These are phyloP conservation scores for Stegastes partitus DNA, from an alignment of 2,113 vertebrate species.

Conservation along the genomic window DNA sequence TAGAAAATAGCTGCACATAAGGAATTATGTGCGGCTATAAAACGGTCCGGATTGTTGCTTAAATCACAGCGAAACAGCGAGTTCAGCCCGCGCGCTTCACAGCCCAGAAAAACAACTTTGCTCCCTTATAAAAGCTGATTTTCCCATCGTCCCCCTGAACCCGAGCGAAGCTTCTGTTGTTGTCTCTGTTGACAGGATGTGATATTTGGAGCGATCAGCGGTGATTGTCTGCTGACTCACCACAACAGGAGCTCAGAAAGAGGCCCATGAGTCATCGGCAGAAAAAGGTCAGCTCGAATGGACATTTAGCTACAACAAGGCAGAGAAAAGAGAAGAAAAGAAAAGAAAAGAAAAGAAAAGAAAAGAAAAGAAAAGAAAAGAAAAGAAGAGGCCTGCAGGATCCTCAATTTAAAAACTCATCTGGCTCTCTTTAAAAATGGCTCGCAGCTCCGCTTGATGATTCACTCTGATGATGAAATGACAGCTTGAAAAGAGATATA, in stretches of 20 bases:
- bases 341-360: neutral
- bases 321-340: neutral
- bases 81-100: no score
- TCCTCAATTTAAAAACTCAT: constrained; percentile 15
- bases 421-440: neutral
- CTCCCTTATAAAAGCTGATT: neutral
- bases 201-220: constrained; percentile 61
- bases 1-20: constrained; percentile 10
- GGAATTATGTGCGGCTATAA: constrained; percentile 3
- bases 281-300: constrained; percentile 67
- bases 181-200: constrained; percentile 50
- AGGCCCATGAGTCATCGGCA: constrained; percentile 65
- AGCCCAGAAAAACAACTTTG: constrained; percentile 10
- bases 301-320: constrained; percentile 36
- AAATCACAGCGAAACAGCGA: neutral
- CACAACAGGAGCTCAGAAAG: constrained; percentile 49
- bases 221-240: constrained; percentile 73
- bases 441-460: neutral
- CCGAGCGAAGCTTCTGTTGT: constrained; percentile 25
- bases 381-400: constrained; percentile 1
- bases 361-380: neutral
- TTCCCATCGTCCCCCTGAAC: neutral
- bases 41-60: neutral
- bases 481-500: constrained; percentile 27
- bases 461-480: constrained; percentile 39